A percentile compares a stretch with the other conserved stretches of the same genome.
These are phyloP conservation scores for Theocolax elegans DNA, from an alignment of 1,140 invertebrate species.

Conservation along the genomic window DNA sequence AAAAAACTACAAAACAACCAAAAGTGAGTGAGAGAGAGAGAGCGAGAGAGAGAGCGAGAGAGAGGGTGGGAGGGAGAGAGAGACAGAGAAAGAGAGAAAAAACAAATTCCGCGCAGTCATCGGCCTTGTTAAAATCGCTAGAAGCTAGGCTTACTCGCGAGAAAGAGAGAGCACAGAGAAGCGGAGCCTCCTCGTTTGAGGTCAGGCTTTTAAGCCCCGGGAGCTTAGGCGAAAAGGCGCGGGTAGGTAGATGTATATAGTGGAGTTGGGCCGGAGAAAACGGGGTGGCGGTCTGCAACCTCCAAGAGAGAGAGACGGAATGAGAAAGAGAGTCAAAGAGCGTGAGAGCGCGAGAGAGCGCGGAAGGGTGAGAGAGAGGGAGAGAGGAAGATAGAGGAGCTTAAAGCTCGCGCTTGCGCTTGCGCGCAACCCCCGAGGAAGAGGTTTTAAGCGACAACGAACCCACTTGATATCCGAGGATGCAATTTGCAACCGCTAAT, in stretches of 20 bases:
- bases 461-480: conserved; percentile 48
- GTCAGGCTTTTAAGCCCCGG: conserved; percentile 50
- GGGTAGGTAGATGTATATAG: neutral
- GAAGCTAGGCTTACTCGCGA: neutral
- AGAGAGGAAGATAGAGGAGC: conserved; percentile 34
- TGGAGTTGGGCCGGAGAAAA: neutral
- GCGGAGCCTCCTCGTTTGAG: conserved; percentile 42
- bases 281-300: neutral
- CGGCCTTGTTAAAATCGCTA: conserved; percentile 20
- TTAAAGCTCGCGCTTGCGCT: conserved; percentile 37
- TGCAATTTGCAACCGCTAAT: conserved; percentile 53
- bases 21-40: neutral
- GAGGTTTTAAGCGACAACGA: conserved; percentile 52
- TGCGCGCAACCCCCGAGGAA: conserved; percentile 40
- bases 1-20: neutral
- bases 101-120: neutral
- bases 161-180: neutral
- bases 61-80: neutral
- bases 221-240: conserved; percentile 44
- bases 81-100: neutral
- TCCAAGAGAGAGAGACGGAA: neutral
- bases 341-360: neutral
- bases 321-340: neutral
- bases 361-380: conserved; percentile 29
- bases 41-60: neutral